Evolutionary conservation across 1,140 invertebrate species (phyloP), one percentile per base, ranked within the genome.

Genomic region (Drosophila melanica): DNA sequence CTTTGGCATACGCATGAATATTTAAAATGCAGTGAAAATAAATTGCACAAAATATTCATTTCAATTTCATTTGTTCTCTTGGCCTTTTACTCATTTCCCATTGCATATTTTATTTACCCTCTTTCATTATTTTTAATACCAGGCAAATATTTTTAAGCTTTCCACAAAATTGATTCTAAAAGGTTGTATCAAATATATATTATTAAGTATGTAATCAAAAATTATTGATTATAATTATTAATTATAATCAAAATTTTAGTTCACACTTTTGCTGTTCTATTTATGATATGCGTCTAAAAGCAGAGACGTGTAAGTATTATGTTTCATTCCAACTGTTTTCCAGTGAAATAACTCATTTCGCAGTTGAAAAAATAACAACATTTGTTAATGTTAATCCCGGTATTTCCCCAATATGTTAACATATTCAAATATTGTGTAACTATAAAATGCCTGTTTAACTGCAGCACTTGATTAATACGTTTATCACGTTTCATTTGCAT

Each of bases 31-130:
- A 70, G 14, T 58, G 30, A 27, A 74, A 75, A 70, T 60, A 76
- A 86, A 86, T 79, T 82, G 65, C 68, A 82, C 72, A 79, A 81
- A 87, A 87, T 87, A 87, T 81, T 87, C 69, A 87, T 87, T 87
- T 79, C 82, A 87, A 81, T 87, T 87, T 82, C 79, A 77, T 77
- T 86, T 82, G 55, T 55, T 70, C 27, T 70, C 75, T 78, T 18
- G 47, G 39, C 58, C 18, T 66, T 62, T 77, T 33, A 63, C 70
- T 67, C 35, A 59, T 64, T 64, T 70, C 64, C 45, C 27, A 44
- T 67, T 66, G 37, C 14, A 50, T 57, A 51, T 51, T 67, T 65
- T 51, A 23, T 44, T 74, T 27, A 5, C 4, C n/a, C 1, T 30
- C 18, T 30, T 12, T 48, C n/a, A 27, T 14, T 48, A 48, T 23